A percentile compares a stretch with the other conserved stretches of the same genome.
Conservation (phyloP, 2,113 vertebrate species). For the Alligator sinensis region DNA sequence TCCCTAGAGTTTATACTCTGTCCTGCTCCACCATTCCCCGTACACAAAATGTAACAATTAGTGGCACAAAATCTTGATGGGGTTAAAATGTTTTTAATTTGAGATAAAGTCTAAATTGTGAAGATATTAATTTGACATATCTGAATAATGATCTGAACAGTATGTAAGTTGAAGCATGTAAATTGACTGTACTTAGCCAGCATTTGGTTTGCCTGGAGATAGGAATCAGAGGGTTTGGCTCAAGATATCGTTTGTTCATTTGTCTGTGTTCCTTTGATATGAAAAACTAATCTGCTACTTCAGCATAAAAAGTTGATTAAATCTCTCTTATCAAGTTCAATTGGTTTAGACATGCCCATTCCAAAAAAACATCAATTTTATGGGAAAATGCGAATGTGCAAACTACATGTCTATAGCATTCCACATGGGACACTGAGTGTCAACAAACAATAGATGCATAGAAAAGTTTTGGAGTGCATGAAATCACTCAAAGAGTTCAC, state of each 20-base stretch:
- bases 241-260: slow-evolving; percentile 29
- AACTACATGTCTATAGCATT: background rate
- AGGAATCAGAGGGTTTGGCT: slow-evolving; percentile 67
- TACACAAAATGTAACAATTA: background rate
- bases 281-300: slow-evolving; percentile 68
- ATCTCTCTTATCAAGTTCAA: slow-evolving; percentile 56
- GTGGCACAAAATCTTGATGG: slow-evolving; percentile 17
- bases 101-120: slow-evolving; percentile 11
- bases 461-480: background rate
- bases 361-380: background rate
- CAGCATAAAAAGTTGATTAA: slow-evolving; percentile 67
- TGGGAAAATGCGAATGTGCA: background rate
- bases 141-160: background rate
- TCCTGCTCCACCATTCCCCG: background rate
- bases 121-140: background rate
- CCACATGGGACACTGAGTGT: rapidly evolving
- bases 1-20: background rate
- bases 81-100: background rate
- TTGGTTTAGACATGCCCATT: slow-evolving; percentile 39
- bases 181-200: slow-evolving; percentile 27
- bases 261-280: slow-evolving; percentile 65
- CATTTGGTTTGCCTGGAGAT: slow-evolving; percentile 33
- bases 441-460: background rate
- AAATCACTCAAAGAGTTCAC: background rate
- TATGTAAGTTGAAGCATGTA: background rate